A percentile compares a stretch with the other conserved stretches of the same genome.
Evolutionary conservation across 2,797 vertebrate genomes (phyloP).

Genomic region (Anguilla anguilla): DNA sequence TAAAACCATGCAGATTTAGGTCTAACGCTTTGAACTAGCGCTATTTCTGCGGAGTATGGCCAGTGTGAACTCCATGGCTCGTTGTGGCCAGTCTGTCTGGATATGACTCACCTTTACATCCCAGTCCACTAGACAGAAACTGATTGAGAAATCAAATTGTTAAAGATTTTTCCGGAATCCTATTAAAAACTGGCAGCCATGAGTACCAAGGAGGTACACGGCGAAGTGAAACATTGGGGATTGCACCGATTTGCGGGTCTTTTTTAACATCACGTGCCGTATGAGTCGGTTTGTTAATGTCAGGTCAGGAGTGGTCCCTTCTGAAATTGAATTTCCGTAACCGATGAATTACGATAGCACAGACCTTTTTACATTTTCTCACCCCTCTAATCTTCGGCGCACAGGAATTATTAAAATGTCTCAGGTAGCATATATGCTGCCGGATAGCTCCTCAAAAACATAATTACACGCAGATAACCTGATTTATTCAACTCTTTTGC

Average conservation of each 20-base stretch:
- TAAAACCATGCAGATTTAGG: background rate
- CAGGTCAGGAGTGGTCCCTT: background rate
- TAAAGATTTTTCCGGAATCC: conserved; percentile 11
- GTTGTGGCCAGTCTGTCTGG: background rate
- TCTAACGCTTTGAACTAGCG: background rate
- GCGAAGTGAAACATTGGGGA: background rate
- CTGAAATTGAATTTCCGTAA: background rate
- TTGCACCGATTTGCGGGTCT: background rate
- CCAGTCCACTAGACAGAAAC: background rate
- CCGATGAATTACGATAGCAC: background rate
- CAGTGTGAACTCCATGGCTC: background rate
- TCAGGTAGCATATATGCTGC: background rate
- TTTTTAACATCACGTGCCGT: background rate
- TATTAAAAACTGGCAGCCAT: background rate
- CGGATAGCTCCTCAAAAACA: background rate
- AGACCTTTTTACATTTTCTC: background rate
- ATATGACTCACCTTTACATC: background rate
- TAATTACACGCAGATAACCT: conserved; percentile 13
- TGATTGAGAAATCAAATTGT: conserved; percentile 16
- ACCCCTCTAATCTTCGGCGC: background rate
- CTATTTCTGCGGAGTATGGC: background rate
- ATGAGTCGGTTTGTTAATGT: background rate
- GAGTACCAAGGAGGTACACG: background rate
- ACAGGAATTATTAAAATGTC: background rate
- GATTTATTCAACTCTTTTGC: background rate